A percentile compares a stretch with the other conserved stretches of the same genome.
Evolutionary conservation across 1,140 invertebrate genomes (phyloP).

Genomic region (Uloborus diversus): DNA sequence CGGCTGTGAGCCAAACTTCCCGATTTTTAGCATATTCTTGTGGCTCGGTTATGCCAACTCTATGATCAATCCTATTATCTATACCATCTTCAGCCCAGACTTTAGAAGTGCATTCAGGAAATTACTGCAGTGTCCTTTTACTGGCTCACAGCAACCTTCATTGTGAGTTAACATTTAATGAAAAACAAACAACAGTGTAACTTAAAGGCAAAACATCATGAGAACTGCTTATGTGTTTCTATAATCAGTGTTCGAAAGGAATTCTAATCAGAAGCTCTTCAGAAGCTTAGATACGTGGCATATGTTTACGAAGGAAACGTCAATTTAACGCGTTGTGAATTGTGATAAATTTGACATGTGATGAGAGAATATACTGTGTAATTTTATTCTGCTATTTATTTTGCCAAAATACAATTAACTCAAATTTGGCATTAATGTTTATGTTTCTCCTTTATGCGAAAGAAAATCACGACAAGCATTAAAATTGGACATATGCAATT

Average conservation of each 20-base stretch:
- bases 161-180: neutral
- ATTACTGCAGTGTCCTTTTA: conserved; percentile 26
- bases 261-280: too few species aligned
- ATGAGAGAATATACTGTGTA: too few species aligned
- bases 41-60: conserved; percentile 93
- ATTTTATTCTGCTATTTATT: too few species aligned
- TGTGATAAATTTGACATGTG: too few species aligned
- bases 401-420: too few species aligned
- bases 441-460: too few species aligned
- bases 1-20: conserved; percentile 78
- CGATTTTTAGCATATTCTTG: conserved; percentile 81
- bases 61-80: conserved; percentile 88
- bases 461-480: too few species aligned
- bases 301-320: neutral
- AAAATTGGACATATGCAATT: too few species aligned
- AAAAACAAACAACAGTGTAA: too few species aligned
- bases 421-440: too few species aligned
- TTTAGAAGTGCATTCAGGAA: conserved; percentile 56
- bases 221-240: neutral
- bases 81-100: conserved; percentile 72
- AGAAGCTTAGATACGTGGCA: neutral
- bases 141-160: conserved; percentile 9
- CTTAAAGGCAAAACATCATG: neutral
- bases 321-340: neutral
- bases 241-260: too few species aligned